Conservation (phyloP, 2,888 invertebrate species). For the Stenodema calcarata region DNA sequence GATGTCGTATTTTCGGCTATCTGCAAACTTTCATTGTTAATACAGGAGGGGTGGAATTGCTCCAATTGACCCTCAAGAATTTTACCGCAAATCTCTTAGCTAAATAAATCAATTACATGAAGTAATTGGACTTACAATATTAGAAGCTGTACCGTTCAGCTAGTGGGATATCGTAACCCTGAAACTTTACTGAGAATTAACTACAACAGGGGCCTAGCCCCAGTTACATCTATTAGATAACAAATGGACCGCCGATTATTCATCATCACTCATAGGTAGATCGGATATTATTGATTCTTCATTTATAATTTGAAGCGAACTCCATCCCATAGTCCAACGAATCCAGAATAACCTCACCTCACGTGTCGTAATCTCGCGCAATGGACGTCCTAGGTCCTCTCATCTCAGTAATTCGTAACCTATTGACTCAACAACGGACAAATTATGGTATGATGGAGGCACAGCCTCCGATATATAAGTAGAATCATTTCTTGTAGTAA, state of each 20-base stretch:
- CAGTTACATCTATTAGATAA: neutral
- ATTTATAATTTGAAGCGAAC: neutral
- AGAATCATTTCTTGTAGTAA: neutral
- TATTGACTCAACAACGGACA: neutral
- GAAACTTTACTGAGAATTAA: neutral
- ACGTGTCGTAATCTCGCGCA: no score
- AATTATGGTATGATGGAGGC: neutral
- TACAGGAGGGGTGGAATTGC: neutral
- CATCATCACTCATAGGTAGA: neutral
- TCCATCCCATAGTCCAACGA: no score
- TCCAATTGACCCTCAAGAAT: neutral
- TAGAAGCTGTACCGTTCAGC: neutral
- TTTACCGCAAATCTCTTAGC: neutral
- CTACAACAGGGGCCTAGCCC: neutral
- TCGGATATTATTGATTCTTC: neutral
- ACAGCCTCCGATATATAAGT: neutral
- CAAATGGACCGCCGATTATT: no score
- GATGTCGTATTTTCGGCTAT: neutral
- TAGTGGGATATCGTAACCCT: neutral
- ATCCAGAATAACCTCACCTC: no score
- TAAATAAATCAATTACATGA: neutral
- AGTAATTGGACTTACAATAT: neutral
- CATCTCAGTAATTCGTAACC: neutral
- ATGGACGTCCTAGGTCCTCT: no score
- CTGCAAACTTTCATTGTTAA: neutral